phyloP scores from a whole-genome alignment of 2,113 vertebrate species.

The Edolisoma coerulescens region DNA sequence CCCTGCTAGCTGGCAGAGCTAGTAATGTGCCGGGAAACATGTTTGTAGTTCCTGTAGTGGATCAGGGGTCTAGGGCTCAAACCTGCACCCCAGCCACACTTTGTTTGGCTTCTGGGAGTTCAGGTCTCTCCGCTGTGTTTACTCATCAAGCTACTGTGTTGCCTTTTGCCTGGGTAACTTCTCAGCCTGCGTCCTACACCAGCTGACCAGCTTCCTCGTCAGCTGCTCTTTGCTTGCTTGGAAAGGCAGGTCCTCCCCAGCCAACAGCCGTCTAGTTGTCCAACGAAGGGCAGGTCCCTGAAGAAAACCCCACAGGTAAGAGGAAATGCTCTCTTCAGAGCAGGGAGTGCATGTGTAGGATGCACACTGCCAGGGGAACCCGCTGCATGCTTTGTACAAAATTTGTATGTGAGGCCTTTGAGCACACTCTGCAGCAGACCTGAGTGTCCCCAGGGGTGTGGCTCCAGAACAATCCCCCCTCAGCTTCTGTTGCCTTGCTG shows the following conservation, averaged over 20 bases:
- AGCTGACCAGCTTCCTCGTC: not conserved
- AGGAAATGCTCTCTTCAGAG: not conserved
- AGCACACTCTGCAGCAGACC: not conserved
- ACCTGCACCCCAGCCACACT: not conserved
- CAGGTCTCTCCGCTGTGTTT: not conserved
- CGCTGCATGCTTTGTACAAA: fast-evolving
- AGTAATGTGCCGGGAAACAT: not conserved
- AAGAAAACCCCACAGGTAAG: not conserved
- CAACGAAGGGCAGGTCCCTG: not conserved
- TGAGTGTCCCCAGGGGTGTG: too few species aligned
- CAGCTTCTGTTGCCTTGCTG: not conserved
- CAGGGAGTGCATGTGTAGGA: fast-evolving
- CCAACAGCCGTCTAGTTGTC: not conserved
- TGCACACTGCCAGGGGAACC: not conserved
- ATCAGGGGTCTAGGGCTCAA: not conserved
- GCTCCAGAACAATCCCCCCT: fast-evolving
- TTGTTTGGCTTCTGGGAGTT: not conserved
- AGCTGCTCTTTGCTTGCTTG: not conserved
- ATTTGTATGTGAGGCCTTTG: not conserved
- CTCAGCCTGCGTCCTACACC: not conserved
- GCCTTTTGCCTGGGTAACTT: not conserved
- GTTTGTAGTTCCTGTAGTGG: not conserved
- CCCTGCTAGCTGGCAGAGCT: not conserved
- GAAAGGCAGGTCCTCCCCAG: not conserved
- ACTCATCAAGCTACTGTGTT: fast-evolving